Evolutionary conservation across 2,113 vertebrate genomes (phyloP), one percentile per base, ranked within the genome.

Genomic region (Poeciliopsis occidentalis): DNA sequence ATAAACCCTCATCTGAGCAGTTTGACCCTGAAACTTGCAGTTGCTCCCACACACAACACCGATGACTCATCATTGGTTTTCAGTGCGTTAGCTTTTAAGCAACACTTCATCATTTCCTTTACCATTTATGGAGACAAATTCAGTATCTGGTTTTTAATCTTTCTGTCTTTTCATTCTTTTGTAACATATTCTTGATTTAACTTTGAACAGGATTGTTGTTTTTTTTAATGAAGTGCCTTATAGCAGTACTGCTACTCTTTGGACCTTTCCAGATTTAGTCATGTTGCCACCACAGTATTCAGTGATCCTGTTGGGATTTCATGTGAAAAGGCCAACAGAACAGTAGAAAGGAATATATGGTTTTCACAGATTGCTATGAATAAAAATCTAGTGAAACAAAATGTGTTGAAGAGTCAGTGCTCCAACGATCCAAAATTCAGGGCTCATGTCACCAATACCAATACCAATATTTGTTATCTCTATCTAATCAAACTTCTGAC

Each of bases 61-160:
- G 22, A 70, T 76, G 76, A 70, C 76, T 85, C 63, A 83, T 81
- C 71, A 81, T 72, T 73, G 47, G 62, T 57, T 73, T 69, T 60
- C 61, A 79, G 51, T 85, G 73, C 69, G 75, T 78, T 63, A 67
- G 32, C 71, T 82, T 83, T 71, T 51, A 41, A 63, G 34, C 39
- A n/a, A 72, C 30, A 69, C 54, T 11, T 62, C 22, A 11, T 82
- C 60, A 72, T 17, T 41, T 71, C 63, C 66, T n/a, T 64, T 32
- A 65, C 19, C 27, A 54, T 78, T 34, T 75, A 74, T 75, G 61
- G 67, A 80, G 84, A 84, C 80, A 80, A 85, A 86, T 60, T 47
- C 3, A 30, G 51, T 11, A 34, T 62, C 63, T 67, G 51, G 51
- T 57, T 3, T 62, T 29, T 22, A n/a, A 64, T 24, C 34, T 4